phyloP scores from a whole-genome alignment of 2,797 vertebrate species.

The Malacoctenus gilli region DNA sequence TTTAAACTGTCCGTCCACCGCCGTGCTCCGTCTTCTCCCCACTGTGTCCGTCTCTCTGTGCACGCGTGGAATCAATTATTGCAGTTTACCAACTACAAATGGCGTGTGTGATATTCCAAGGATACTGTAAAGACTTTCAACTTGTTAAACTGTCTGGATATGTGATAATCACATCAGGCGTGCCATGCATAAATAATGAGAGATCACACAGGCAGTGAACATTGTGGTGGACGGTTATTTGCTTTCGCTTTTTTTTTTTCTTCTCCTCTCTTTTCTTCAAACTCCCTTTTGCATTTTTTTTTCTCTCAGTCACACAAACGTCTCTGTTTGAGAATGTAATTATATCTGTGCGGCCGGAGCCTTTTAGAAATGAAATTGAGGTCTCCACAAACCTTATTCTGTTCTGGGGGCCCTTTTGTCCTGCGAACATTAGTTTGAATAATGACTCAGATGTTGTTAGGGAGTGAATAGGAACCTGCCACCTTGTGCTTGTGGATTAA shows the following conservation, averaged over 20 bases:
- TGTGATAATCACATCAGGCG: conserved; percentile 24
- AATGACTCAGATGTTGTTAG: conserved; percentile 12
- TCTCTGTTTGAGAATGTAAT: conserved; percentile 42
- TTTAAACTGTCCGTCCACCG: conserved; percentile 3
- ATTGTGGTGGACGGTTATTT: background rate
- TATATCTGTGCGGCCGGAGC: conserved; percentile 41
- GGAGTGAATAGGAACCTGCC: conserved; percentile 1
- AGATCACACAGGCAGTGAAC: conserved; percentile 5
- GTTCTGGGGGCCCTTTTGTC: conserved; percentile 13
- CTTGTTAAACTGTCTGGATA: conserved; percentile 8
- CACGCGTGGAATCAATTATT: conserved; percentile 10
- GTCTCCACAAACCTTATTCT: conserved; percentile 15
- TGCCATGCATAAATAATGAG: conserved; percentile 1
- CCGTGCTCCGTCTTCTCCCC: background rate
- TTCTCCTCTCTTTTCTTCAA: background rate
- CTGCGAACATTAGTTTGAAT: conserved; percentile 5
- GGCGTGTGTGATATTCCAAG: background rate
- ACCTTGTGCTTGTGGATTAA: conserved; percentile 14
- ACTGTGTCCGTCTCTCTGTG: background rate
- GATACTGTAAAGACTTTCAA: background rate
- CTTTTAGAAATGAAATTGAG: conserved; percentile 43
- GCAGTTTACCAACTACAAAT: background rate
- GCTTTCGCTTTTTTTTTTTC: too few species aligned
- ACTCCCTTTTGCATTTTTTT: conserved; percentile 8
- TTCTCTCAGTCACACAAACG: background rate